Conservation (phyloP, 2,888 invertebrate genomes). For the Drosophila picticornis region DNA sequence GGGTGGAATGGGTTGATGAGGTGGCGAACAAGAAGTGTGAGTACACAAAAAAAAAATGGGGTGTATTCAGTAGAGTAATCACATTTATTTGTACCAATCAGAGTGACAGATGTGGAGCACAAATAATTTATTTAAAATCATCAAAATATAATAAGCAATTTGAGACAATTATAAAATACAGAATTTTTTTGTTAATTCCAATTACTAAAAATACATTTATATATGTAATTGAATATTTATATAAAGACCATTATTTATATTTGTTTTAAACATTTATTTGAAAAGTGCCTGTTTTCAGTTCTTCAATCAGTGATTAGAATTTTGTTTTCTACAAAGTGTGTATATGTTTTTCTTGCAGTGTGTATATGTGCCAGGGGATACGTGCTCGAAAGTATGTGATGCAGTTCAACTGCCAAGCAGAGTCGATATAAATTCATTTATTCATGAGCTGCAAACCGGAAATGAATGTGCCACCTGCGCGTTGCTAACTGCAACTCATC, state of each 20-base stretch:
- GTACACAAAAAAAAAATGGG: neutral
- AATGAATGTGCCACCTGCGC: conserved; percentile 66
- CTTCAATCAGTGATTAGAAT: neutral
- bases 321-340: neutral
- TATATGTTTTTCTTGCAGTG: neutral
- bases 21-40: neutral
- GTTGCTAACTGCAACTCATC: neutral
- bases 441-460: conserved; percentile 76
- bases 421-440: conserved; percentile 81
- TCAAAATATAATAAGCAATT: neutral
- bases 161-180: neutral
- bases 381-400: conserved; percentile 54
- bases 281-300: neutral
- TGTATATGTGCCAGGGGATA: conserved; percentile 41
- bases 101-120: neutral
- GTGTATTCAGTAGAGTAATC: neutral
- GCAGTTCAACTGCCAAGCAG: conserved; percentile 67
- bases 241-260: neutral
- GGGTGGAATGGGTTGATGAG: no score
- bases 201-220: neutral
- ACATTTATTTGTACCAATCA: neutral
- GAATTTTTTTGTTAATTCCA: neutral
- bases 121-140: neutral
- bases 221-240: neutral
- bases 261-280: neutral